Evolutionary conservation across 2,888 invertebrate genomes (phyloP), one percentile per base, ranked within the genome.

Genomic region (Drosophila neoperkinsi): DNA sequence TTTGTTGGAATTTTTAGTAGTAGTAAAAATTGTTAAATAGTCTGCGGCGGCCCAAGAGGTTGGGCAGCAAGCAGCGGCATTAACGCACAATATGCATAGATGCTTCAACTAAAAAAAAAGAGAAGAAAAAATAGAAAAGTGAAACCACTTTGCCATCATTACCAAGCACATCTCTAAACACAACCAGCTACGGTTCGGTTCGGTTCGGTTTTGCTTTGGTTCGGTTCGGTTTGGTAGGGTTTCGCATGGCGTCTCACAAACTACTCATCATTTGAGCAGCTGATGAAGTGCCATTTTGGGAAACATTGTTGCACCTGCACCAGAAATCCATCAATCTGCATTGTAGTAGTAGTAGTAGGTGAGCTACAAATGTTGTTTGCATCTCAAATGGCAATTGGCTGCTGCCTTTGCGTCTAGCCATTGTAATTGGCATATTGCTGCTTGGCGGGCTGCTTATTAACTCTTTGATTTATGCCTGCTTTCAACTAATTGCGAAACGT

Each of bases 21-120:
- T 79, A 90, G 88, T 90, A 86, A 86, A 85, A 86, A 84, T 79
- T 81, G 89, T 86, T 88, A 90, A 86, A 86, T 81, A 87, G 84
- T 89, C 73, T 84, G 87, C 84, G 84, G 86, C 86, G 67, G 71
- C 77, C 81, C 66, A 59, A 84, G 88, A 74, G 85, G 80, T 71
- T 82, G 84, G 88, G 21, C 43, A 43, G 43, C 46, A 46, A 30
- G 38, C 56, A 30, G 36, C 41, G 16, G 46, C 43, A 43, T 46
- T 51, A 53, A 67, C 33, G 62, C 55, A 66, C 51, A 52, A 60
- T 67, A 67, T 71, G 62, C 74, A 82, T 72, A 76, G 86, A 84
- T 73, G 66, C 46, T 67, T 65, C 25, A 46, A 25, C 25, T 9
- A 9, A 25, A 46, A 51, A 55, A 71, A 18, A 30, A 28, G 30